Base-by-base conservation (phyloP, 2,888 invertebrate species). In the Cepaea hortensis region DNA sequence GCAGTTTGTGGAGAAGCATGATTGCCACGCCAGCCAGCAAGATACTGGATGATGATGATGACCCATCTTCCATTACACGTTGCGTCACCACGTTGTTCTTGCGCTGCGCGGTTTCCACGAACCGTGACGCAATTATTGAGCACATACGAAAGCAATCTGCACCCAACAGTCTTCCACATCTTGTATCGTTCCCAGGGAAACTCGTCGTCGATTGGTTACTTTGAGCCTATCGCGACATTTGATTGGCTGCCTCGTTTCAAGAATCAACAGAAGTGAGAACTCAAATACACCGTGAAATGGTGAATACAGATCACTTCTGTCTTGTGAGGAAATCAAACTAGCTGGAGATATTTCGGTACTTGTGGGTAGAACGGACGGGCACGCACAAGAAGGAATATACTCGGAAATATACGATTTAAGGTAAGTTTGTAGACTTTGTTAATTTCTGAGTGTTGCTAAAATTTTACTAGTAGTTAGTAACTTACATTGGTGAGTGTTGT, bases 201-300 rank as follows among this genome's bases (percentile, higher is more conserved):
- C 84, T 84, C 18, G n/a, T 48, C 55, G 62, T 80, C 20, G 72
- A 87, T 87, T 87, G 87, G 87, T 35, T 72, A 79, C 55, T 87
- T 87, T 87, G 84, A 84, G 84, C 79, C 20, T 61, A 84, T 84
- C 84, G 87, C 84, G 83, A 72, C 72, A 84, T 87, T 87, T 84
- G 75, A 87, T 73, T 84, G 84, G 84, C 68, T 84, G 87, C 87
- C 87, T 87, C 87, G 87, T 84, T 87, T 80, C 62, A 23, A 73
- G 61, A 70, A 79, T 84, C 70, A 80, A 83, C 83, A 79, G 46
- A 11, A 68, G 83, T 65, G 20, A 13, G 75, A 77, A 76, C 82
- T 77, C 68, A 72, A 85, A 76, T 84, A 75, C 23, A 79, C n/a
- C 61, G 77, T 65, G 85, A 76, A 65, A 70, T 79, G 70, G 23